Base-by-base conservation (phyloP, 2,797 vertebrate species). In the Periophthalmus magnuspinnatus region DNA sequence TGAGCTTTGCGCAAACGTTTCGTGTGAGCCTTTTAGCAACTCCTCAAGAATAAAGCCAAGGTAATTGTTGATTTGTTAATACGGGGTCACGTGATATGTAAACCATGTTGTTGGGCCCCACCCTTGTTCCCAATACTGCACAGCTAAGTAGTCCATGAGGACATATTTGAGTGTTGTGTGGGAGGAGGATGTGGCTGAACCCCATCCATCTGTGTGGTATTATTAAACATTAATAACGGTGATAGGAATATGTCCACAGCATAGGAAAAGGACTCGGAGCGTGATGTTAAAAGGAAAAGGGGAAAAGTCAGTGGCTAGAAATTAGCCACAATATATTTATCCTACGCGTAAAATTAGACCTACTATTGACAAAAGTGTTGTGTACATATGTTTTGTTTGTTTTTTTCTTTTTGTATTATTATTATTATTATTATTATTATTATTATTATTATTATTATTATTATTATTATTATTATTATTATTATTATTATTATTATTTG, bases 61-160 rank as follows among this genome's bases (percentile, higher is more conserved):
- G 92, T 94, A 94, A 94, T 94, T 93, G 92, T 93, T 95, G 96
- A 96, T 97, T 97, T 95, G 97, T 94, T 93, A 91, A 93, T 87
- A 81, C 85, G 0, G 32, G 17, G 76, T 93, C 93, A 95, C 94
- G 93, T 94, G 94, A 92, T 90, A 91, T 93, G 92, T 91, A 91
- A 92, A 93, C 56, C 69, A 74, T 85, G 91, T 89, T 92, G 90
- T 93, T 90, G 90, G 90, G 94, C 92, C 92, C 94, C 94, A 93
- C 95, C 95, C 94, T 92, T 88, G 89, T 91, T 88, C 86, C 71
- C 71, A 78, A 69, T 72, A 81, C 84, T 80, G 84, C 83, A 88
- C 81, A 83, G 85, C 78, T 82, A 81, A 73, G 77, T 76, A 82
- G 82, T 84, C 81, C 79, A 82, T 65, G 75, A 87, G 77, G 81